These are phyloP conservation scores for Lochmaea crataegi DNA, from an alignment of 2,888 invertebrate species.

Conservation along the genomic window DNA sequence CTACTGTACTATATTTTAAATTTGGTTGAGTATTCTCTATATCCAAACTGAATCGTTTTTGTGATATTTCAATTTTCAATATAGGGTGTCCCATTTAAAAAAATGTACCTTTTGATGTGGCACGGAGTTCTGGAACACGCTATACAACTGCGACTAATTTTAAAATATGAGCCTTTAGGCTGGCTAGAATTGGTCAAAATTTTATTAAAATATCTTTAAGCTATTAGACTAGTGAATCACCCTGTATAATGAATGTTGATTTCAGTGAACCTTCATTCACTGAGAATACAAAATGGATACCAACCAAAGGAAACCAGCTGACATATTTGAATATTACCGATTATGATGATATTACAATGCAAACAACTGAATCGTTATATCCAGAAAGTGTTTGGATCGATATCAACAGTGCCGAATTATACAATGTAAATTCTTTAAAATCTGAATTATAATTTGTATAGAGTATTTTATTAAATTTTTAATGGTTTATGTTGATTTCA, in stretches of 20 bases:
- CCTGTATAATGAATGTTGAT: slow-evolving; percentile 11
- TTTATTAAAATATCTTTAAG: too few relatives aligned
- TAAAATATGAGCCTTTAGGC: too few relatives aligned
- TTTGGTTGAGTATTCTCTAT: too few relatives aligned
- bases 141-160: too few relatives aligned
- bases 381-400: slow-evolving; percentile 48
- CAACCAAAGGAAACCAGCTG: slow-evolving; percentile 38
- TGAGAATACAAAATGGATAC: slow-evolving; percentile 43
- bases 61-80: too few relatives aligned
- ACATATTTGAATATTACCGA: slow-evolving; percentile 45
- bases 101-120: too few relatives aligned
- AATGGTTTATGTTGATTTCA: background rate
- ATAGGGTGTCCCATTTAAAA: too few relatives aligned
- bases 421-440: background rate
- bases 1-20: too few relatives aligned
- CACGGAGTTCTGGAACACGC: too few relatives aligned
- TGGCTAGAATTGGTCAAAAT: too few relatives aligned
- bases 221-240: too few relatives aligned
- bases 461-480: background rate
- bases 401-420: slow-evolving; percentile 6
- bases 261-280: slow-evolving; percentile 47
- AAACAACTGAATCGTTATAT: slow-evolving; percentile 38
- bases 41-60: too few relatives aligned
- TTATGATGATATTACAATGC: slow-evolving; percentile 44
- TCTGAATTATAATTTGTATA: background rate